phyloP scores from a whole-genome alignment of 2,888 invertebrate genomes.

The Lochmaea capreae region DNA sequence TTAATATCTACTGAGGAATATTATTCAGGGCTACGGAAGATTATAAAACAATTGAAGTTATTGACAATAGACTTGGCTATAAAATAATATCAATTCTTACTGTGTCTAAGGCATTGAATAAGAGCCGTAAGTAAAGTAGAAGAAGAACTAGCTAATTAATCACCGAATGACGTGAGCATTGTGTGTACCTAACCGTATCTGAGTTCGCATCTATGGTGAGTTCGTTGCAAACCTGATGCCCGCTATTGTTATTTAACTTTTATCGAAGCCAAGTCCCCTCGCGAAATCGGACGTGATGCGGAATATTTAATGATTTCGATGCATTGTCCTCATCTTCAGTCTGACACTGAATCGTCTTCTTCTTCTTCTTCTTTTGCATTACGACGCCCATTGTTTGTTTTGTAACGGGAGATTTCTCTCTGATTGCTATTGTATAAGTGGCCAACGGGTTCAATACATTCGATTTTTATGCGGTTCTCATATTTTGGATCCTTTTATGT shows the following conservation, averaged over 20 bases:
- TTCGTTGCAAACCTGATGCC: conserved; percentile 57
- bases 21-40: not conserved
- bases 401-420: conserved; percentile 54
- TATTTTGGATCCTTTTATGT: conserved; percentile 19
- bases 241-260: conserved; percentile 57
- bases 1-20: no score
- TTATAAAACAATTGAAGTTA: conserved; percentile 1
- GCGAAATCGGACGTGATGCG: conserved; percentile 60
- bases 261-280: conserved; percentile 56
- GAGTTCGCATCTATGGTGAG: conserved; percentile 56
- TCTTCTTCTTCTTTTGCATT: conserved; percentile 53
- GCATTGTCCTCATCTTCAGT: conserved; percentile 55
- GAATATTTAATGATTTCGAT: conserved; percentile 60
- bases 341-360: conserved; percentile 58
- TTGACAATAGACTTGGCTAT: not conserved
- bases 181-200: conserved; percentile 58
- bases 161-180: conserved; percentile 59
- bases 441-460: conserved; percentile 38
- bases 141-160: conserved; percentile 58
- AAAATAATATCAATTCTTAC: not conserved
- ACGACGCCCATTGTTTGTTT: conserved; percentile 56
- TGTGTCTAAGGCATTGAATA: conserved; percentile 12
- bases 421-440: conserved; percentile 45
- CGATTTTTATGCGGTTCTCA: conserved; percentile 30
- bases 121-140: conserved; percentile 35